These are phyloP conservation scores for Diarsia brunnea DNA, from an alignment of 2,888 invertebrate species.

Conservation along the genomic window DNA sequence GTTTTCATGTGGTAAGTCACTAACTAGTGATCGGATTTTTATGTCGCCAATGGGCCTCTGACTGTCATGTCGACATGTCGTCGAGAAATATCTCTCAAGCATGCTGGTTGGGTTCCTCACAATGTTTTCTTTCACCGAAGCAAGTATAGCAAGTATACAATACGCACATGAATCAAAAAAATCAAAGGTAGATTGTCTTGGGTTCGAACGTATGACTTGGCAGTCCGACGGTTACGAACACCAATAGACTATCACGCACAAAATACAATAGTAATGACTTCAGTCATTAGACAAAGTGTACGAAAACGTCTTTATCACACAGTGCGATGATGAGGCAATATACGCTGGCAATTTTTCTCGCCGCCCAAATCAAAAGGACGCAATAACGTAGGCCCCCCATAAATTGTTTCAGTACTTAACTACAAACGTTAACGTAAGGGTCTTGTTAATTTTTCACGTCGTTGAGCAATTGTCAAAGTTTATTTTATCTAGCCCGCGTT, in stretches of 20 bases:
- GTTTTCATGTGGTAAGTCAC: too few species aligned
- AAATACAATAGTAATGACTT: conserved; percentile 12
- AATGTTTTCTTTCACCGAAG: too few species aligned
- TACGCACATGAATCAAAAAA: too few species aligned
- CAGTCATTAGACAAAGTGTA: conserved; percentile 4
- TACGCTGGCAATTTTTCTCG: conserved; percentile 34
- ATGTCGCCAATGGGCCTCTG: too few species aligned
- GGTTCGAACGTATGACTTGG: too few species aligned
- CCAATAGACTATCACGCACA: neutral
- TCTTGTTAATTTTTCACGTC: conserved; percentile 67
- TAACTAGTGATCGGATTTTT: too few species aligned
- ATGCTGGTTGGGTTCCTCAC: too few species aligned
- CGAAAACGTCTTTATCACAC: conserved; percentile 29
- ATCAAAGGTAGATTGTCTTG: too few species aligned
- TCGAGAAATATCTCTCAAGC: too few species aligned
- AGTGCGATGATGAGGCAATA: conserved; percentile 34
- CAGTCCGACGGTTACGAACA: too few species aligned
- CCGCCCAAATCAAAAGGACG: conserved; percentile 22
- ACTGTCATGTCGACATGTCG: too few species aligned
- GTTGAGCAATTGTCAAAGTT: conserved; percentile 64
- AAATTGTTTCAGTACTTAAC: conserved; percentile 56
- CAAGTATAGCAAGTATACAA: too few species aligned
- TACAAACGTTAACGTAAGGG: conserved; percentile 50
- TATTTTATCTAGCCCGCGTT: conserved; percentile 60
- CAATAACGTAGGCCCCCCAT: conserved; percentile 40